Percentiles rank a stretch among this genome's conserved stretches.
Evolutionary conservation across 2,888 invertebrate genomes (phyloP).

Genomic region (Conus canariensis): DNA sequence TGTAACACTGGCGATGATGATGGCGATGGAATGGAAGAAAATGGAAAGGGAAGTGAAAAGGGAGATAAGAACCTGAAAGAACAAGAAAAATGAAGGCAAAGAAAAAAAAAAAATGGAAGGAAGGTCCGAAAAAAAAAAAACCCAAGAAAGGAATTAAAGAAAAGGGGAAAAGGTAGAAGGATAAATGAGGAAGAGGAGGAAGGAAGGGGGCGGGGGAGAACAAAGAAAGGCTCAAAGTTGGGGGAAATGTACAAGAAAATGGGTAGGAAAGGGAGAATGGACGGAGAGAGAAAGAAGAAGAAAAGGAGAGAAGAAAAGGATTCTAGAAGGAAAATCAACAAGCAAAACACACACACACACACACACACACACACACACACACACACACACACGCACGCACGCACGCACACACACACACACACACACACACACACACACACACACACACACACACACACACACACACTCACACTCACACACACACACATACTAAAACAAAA

Average conservation of each 20-base stretch:
- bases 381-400: background rate
- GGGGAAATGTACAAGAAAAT: background rate
- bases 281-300: background rate
- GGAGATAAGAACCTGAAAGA: too few relatives aligned
- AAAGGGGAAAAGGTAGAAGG: too few relatives aligned
- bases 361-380: background rate
- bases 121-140: too few relatives aligned
- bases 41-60: too few relatives aligned
- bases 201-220: background rate
- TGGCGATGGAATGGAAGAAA: too few relatives aligned
- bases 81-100: too few relatives aligned
- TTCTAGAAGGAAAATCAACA: background rate
- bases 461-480: too few relatives aligned
- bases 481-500: too few relatives aligned
- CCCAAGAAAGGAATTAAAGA: too few relatives aligned
- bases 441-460: too few relatives aligned
- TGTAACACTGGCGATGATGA: too few relatives aligned
- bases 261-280: background rate
- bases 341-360: background rate
- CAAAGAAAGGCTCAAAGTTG: background rate
- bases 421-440: too few relatives aligned
- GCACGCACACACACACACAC: background rate
- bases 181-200: background rate
- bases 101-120: background rate
- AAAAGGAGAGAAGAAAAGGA: background rate